phyloP scores from a whole-genome alignment of 2,888 invertebrate genomes.

The Hypena proboscidalis region DNA sequence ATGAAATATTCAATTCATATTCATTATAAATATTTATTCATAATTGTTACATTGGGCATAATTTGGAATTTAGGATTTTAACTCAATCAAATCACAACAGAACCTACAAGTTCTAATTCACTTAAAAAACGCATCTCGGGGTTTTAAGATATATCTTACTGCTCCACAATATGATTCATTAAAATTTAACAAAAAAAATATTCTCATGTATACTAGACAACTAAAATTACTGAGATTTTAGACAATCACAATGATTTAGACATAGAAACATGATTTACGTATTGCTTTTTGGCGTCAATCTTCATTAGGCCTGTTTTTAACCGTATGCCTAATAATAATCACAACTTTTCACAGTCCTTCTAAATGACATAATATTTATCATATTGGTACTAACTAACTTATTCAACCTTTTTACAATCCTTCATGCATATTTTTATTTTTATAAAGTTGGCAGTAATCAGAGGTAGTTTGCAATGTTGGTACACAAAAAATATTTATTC shows the following conservation, averaged over 20 bases:
- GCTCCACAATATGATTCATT: conserved; percentile 42
- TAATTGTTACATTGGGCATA: conserved; percentile 79
- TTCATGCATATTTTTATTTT: conserved; percentile 3
- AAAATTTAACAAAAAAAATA: conserved; percentile 14
- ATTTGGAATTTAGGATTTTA: conserved; percentile 72
- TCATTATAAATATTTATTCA: conserved; percentile 83
- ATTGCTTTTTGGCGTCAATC: conserved; percentile 16
- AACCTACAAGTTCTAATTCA: conserved; percentile 31
- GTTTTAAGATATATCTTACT: conserved; percentile 46
- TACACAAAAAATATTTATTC: conserved; percentile 30
- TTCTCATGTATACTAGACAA: conserved; percentile 6
- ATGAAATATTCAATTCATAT: conserved; percentile 48
- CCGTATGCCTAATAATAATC: conserved; percentile 6
- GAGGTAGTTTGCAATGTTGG: conserved; percentile 22
- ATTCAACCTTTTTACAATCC: conserved; percentile 3
- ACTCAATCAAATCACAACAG: conserved; percentile 43
- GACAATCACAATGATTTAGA: conserved; percentile 4
- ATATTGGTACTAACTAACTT: no score
- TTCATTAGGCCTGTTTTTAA: conserved; percentile 6
- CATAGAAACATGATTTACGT: conserved; percentile 29
- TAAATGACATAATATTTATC: no score
- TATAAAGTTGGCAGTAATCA: conserved; percentile 3
- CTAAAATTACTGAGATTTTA: conserved; percentile 7
- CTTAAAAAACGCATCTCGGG: conserved; percentile 26
- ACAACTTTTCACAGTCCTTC: background rate